Evolutionary conservation across 1,140 invertebrate species (phyloP).

Genomic region (Battus philenor): DNA sequence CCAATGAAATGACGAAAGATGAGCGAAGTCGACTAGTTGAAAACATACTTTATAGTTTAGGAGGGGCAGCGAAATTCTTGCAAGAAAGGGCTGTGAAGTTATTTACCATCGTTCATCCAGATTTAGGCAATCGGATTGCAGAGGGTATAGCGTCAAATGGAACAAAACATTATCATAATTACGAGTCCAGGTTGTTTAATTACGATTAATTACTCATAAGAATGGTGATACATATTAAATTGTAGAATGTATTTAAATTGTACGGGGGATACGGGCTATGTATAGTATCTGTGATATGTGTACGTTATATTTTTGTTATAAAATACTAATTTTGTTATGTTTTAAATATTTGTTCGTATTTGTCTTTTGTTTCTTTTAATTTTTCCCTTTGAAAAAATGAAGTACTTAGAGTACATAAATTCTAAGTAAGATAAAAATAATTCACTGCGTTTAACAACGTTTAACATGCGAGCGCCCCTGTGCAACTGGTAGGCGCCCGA

Average conservation of each 20-base stretch:
- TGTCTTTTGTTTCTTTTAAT: too few species aligned
- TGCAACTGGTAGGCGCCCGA: too few species aligned
- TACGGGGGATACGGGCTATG: too few species aligned
- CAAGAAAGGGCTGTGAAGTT: slow-evolving; percentile 86
- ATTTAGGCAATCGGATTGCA: slow-evolving; percentile 80
- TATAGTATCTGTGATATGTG: background rate
- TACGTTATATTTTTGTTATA: too few species aligned
- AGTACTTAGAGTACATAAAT: too few species aligned
- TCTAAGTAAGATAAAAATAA: too few species aligned
- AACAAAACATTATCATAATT: slow-evolving; percentile 45
- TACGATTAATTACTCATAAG: slow-evolving; percentile 10
- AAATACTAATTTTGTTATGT: too few species aligned
- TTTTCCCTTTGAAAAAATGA: too few species aligned
- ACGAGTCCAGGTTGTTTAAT: background rate
- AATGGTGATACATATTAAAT: background rate
- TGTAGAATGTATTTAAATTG: background rate
- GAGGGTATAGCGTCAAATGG: slow-evolving; percentile 75
- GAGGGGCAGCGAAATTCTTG: slow-evolving; percentile 86
- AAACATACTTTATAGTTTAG: slow-evolving; percentile 87
- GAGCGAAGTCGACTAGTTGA: slow-evolving; percentile 84
- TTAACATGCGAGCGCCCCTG: too few species aligned
- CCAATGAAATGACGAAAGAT: slow-evolving; percentile 84
- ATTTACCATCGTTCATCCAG: slow-evolving; percentile 81
- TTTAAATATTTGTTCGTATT: too few species aligned
- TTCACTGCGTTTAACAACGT: too few species aligned